phyloP scores from a whole-genome alignment of 2,888 invertebrate species.

The Clistopyga incitator region DNA sequence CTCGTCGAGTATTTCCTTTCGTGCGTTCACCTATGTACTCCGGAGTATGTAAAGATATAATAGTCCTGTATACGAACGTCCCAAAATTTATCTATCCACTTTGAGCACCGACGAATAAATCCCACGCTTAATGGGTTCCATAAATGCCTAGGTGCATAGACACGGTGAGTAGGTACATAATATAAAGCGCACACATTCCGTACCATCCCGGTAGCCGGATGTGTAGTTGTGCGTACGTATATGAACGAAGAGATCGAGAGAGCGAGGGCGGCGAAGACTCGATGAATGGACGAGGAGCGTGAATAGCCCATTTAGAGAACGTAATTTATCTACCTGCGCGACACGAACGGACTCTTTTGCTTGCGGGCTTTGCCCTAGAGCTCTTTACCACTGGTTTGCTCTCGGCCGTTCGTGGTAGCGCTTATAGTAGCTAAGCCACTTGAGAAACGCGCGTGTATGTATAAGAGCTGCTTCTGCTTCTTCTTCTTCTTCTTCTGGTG shows the following conservation, averaged over 20 bases:
- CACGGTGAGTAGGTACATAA: conserved; percentile 37
- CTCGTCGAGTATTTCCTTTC: conserved; percentile 45
- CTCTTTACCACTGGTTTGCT: conserved; percentile 56
- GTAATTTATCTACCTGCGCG: conserved; percentile 66
- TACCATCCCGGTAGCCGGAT: neutral
- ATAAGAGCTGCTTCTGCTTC: conserved; percentile 55
- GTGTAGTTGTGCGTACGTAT: neutral
- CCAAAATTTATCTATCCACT: conserved; percentile 54
- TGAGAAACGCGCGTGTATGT: conserved; percentile 42
- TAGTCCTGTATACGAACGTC: conserved; percentile 7
- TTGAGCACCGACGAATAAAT: conserved; percentile 32
- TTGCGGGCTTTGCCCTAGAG: conserved; percentile 41
- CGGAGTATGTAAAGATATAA: conserved; percentile 5
- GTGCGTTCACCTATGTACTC: conserved; percentile 11
- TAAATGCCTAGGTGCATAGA: conserved; percentile 43
- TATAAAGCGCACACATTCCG: neutral
- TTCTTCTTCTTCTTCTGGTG: conserved; percentile 38
- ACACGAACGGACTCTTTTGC: conserved; percentile 49
- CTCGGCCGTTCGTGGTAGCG: conserved; percentile 52
- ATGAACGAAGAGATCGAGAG: conserved; percentile 37
- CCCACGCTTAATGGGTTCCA: conserved; percentile 43
- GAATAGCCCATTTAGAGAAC: conserved; percentile 66
- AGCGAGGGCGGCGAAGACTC: conserved; percentile 60
- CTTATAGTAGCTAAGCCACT: conserved; percentile 61
- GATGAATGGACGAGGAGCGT: conserved; percentile 64